Evolutionary conservation across 1,140 invertebrate genomes (phyloP), one percentile per base, ranked within the genome.

Genomic region (Paraescarpia echinospica): DNA sequence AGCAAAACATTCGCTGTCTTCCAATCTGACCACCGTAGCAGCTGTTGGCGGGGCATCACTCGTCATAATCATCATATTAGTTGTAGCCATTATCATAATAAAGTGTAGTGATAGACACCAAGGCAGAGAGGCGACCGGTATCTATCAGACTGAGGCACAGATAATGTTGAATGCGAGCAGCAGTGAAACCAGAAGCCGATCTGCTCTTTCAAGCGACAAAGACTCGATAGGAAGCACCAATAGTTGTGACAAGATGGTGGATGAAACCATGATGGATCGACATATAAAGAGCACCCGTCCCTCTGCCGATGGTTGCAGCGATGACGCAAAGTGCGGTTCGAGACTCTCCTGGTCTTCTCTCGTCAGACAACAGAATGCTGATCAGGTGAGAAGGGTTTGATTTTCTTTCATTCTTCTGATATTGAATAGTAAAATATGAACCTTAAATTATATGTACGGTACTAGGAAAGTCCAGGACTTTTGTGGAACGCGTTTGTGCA

Each of bases 111-210:
- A 90, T 22, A 34, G 90, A 41, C 90, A 41, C 35, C 90, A 34
- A 90, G 35, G n/a, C 18, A 2, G 34, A 90, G 34, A 34, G 22
- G 0, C 34, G 0, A 22, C n/a, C 9, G 18, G 35, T 18, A 22
- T 35, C 35, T 90, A 41, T 22, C 90, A 41, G 34, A 41, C 35
- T 2, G 90, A 90, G 90, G 90, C n/a, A 22, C 90, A 90, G 35
- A 90, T 35, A 27, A 90, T 90, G 90, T 31, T 90, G 34, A 90
- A 90, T 90, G 35, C 90, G 34, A 90, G 90, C 90, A 77, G 22
- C 59, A 77, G 59, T 77, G 59, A 77, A 77, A 77, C 59, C 59
- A 18, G 59, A 77, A 77, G 59, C 22, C 59, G 59, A 18, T 77
- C 59, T 27, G 59, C 22, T 77, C 22, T 77, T 2, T 77, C 59